Evolutionary conservation across 2,888 invertebrate species (phyloP).

Genomic region (Heliothis peltigera): DNA sequence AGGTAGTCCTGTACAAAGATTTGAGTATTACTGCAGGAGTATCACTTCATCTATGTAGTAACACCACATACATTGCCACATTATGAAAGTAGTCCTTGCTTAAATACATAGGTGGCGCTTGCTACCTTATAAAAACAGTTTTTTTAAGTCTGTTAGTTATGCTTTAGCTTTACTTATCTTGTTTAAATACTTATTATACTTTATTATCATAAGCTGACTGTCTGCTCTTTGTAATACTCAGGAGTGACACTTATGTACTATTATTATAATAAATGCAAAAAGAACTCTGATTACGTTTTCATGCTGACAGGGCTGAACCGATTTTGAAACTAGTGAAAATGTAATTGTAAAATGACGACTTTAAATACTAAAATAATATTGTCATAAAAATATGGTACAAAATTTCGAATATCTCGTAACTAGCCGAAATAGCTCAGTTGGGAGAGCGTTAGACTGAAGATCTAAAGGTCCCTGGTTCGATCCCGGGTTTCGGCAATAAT

Average conservation of each 20-base stretch:
- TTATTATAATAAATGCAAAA: no score
- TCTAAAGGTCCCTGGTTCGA: conserved; percentile 93
- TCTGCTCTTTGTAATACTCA: no score
- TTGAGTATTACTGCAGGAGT: no score
- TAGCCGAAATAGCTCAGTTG: conserved; percentile 92
- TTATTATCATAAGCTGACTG: no score
- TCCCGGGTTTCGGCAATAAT: conserved; percentile 91
- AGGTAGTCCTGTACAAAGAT: no score
- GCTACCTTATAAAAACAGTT: conserved; percentile 12
- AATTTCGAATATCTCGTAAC: conserved; percentile 51
- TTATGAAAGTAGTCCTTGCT: conserved; percentile 25
- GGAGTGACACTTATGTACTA: no score
- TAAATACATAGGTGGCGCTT: conserved; percentile 63
- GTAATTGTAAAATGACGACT: background rate
- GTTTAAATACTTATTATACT: background rate
- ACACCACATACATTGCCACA: conserved; percentile 61
- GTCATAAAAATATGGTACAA: conserved; percentile 15
- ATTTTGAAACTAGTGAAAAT: no score
- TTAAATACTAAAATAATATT: background rate
- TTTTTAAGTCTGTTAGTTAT: no score
- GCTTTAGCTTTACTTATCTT: background rate
- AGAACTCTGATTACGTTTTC: no score
- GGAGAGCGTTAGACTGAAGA: conserved; percentile 92
- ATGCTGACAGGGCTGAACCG: no score
- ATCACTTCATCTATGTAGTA: background rate